Evolutionary conservation across 2,113 vertebrate genomes (phyloP).

Genomic region (Collichthys lucidus): DNA sequence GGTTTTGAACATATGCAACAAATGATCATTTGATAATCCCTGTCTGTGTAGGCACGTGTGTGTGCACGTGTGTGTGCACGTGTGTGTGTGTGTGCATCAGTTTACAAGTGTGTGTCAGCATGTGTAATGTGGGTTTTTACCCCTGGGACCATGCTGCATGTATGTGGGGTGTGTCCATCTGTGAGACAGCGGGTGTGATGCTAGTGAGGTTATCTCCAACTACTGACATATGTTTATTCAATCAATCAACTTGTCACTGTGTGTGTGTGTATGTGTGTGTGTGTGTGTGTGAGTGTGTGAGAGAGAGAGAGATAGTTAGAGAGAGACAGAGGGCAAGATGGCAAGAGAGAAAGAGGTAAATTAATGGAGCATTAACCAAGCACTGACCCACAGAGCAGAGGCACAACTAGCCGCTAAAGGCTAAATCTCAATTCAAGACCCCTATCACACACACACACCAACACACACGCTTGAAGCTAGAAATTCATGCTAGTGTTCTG

Average conservation of each 20-base stretch:
- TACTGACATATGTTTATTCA: slow-evolving; percentile 94
- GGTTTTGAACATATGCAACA: slow-evolving; percentile 52
- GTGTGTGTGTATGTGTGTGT: slow-evolving; percentile 82
- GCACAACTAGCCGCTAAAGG: slow-evolving; percentile 82
- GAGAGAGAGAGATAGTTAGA: slow-evolving; percentile 44
- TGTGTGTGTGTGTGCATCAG: not conserved
- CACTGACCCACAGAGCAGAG: slow-evolving; percentile 95
- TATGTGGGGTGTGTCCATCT: slow-evolving; percentile 45
- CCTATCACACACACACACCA: not conserved
- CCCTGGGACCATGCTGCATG: slow-evolving; percentile 60
- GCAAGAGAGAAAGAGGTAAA: slow-evolving; percentile 94
- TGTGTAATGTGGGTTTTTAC: slow-evolving; percentile 60
- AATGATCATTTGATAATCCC: slow-evolving; percentile 64
- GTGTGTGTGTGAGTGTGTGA: slow-evolving; percentile 82
- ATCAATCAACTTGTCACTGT: slow-evolving; percentile 95
- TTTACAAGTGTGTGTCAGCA: slow-evolving; percentile 56
- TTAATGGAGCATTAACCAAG: slow-evolving; percentile 99
- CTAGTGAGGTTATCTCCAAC: slow-evolving; percentile 79
- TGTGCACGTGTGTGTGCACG: too few species aligned
- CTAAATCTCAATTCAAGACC: slow-evolving; percentile 69
- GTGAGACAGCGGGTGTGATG: slow-evolving; percentile 69
- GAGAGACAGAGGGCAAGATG: not conserved
- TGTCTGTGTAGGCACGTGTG: not conserved
- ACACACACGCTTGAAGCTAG: not conserved
- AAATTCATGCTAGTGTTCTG: not conserved